These are phyloP conservation scores for Elephas maximus DNA, from an alignment of 2,113 vertebrate genomes.

Conservation along the genomic window DNA sequence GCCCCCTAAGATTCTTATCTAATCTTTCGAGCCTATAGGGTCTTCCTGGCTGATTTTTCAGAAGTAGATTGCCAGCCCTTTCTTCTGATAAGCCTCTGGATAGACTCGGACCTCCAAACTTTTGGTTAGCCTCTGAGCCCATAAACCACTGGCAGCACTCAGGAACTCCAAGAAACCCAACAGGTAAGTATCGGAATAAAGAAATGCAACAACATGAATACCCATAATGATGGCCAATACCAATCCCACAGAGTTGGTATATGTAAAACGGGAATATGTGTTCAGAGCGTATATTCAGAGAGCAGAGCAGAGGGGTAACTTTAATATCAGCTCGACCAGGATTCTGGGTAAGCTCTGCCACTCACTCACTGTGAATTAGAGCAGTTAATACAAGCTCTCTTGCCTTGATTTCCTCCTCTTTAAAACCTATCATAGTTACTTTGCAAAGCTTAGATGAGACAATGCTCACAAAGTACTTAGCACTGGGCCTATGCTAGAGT, in stretches of 20 bases:
- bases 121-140: neutral
- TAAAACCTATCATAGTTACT: neutral
- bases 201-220: neutral
- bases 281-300: neutral
- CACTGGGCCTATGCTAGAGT: neutral
- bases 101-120: neutral
- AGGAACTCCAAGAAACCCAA: neutral
- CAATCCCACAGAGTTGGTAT: neutral
- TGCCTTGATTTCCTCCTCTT: neutral
- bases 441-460: neutral
- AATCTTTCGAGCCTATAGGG: neutral
- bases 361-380: neutral
- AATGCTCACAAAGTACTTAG: neutral
- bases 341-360: neutral
- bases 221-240: neutral
- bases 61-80: neutral
- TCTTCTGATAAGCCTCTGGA: neutral
- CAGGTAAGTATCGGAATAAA: neutral
- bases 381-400: neutral
- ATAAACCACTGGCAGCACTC: neutral
- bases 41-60: neutral
- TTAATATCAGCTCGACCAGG: neutral
- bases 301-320: neutral
- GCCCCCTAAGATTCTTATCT: neutral
- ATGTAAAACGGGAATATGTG: neutral